Evolutionary conservation across 2,888 invertebrate species (phyloP).

Genomic region (Pachliopta kotzebuea): DNA sequence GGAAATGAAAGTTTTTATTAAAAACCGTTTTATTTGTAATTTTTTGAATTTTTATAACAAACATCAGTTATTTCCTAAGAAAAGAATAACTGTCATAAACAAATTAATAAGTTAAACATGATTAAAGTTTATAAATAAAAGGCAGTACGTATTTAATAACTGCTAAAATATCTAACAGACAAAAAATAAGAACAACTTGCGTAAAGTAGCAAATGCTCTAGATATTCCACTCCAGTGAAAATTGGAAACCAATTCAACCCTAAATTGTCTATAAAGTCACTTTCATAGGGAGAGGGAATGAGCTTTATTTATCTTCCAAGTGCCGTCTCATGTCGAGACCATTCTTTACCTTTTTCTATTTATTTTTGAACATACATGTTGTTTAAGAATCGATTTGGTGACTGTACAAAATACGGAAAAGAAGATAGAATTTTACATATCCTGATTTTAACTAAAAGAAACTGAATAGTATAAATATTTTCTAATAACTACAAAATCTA

Average conservation of each 20-base stretch:
- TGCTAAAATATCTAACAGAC: background rate
- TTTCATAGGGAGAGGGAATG: constrained; percentile 43
- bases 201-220: constrained; percentile 10
- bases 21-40: background rate
- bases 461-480: no score
- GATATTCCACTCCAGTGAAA: constrained; percentile 22
- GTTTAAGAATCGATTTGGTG: constrained; percentile 34
- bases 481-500: no score
- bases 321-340: constrained; percentile 73
- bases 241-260: constrained; percentile 47
- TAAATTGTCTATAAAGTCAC: constrained; percentile 55
- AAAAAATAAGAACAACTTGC: background rate
- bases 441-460: no score
- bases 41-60: no score
- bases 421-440: no score
- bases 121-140: no score
- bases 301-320: constrained; percentile 57
- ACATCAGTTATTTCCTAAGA: no score
- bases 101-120: no score
- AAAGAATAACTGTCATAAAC: no score
- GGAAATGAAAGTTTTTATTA: no score
- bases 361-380: constrained; percentile 40
- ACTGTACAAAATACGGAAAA: constrained; percentile 30
- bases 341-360: constrained; percentile 74
- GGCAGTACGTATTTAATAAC: background rate